Base-by-base conservation (phyloP, 2,797 vertebrate species). In the Cephalopachus bancanus region DNA sequence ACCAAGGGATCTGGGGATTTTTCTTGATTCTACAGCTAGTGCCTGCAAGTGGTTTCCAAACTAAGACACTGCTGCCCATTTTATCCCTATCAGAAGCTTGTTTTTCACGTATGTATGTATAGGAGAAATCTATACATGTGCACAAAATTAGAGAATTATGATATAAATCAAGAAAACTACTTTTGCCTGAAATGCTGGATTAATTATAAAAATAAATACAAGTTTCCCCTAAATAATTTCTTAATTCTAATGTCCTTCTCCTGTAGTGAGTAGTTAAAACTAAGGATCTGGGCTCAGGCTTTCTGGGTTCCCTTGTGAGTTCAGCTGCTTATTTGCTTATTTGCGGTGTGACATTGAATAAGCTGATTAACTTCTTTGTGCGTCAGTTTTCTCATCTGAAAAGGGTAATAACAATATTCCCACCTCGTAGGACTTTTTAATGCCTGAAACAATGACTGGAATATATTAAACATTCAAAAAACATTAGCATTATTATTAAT, bases 401-500 rank as follows among this genome's bases (percentile, higher is more conserved):
- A 91, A 53, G 20, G 0, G 5, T 69, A 93, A 78, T n/a, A 62
- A n/a, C 7, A 94, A 74, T 49, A 57, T 24, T 84, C 1, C 14
- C 37, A 51, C 12, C 9, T 88, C 49, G 69, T 19, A 79, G 44
- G 26, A 74, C 67, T 44, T 28, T 92, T 85, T 69, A 10, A 22
- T 49, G 53, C 8, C 59, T 69, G 65, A 60, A 51, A 72, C 28
- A 81, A n/a, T 83, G 78, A 83, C 44, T 28, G 9, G 6, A 72
- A 24, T 81, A 91, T 49, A 15, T 1, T 62, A 83, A 84, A 76
- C 10, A 44, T 84, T 84, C 26, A 76, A 44, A 59, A 85, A 76
- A 53, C 83, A 69, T 53, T 88, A 64, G 16, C 14, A 83, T 81
- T 80, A 87, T 49, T 93, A 83, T 44, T 86, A 81, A 60, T 22